These are phyloP conservation scores for Synergus itoensis DNA, from an alignment of 2,888 invertebrate genomes.

Conservation along the genomic window DNA sequence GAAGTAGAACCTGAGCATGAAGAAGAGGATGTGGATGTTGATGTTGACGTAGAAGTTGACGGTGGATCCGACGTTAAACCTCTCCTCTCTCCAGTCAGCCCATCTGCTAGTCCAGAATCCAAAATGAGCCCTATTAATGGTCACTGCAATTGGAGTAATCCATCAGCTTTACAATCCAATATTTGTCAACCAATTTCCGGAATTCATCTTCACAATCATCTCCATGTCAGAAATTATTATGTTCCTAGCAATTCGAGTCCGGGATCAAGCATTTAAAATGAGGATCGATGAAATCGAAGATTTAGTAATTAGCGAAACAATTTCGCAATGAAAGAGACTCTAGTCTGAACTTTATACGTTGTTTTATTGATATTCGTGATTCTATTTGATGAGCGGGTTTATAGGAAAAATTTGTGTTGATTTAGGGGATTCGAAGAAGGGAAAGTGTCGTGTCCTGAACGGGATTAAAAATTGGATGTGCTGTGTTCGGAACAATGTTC, in stretches of 20 bases:
- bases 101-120: slow-evolving; percentile 70
- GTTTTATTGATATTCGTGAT: slow-evolving; percentile 7
- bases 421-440: background rate
- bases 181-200: slow-evolving; percentile 49
- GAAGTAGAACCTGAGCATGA: slow-evolving; percentile 70
- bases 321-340: slow-evolving; percentile 42
- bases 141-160: slow-evolving; percentile 66
- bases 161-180: slow-evolving; percentile 53
- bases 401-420: slow-evolving; percentile 13
- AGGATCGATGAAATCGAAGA: slow-evolving; percentile 35
- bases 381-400: background rate
- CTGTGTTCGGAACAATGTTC: background rate
- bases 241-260: slow-evolving; percentile 69
- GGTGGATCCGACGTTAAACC: slow-evolving; percentile 61
- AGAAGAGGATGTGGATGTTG: slow-evolving; percentile 72
- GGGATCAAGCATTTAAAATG: slow-evolving; percentile 67
- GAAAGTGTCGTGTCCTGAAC: slow-evolving; percentile 11
- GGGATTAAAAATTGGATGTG: background rate
- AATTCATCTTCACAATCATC: slow-evolving; percentile 72
- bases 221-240: slow-evolving; percentile 73
- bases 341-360: slow-evolving; percentile 37
- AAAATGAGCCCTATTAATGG: slow-evolving; percentile 62
- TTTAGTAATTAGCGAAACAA: slow-evolving; percentile 17
- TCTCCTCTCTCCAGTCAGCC: slow-evolving; percentile 65
- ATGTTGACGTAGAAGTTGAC: slow-evolving; percentile 72